These are phyloP conservation scores for Adelosebastes latens DNA, from an alignment of 2,797 vertebrate species.

Conservation along the genomic window DNA sequence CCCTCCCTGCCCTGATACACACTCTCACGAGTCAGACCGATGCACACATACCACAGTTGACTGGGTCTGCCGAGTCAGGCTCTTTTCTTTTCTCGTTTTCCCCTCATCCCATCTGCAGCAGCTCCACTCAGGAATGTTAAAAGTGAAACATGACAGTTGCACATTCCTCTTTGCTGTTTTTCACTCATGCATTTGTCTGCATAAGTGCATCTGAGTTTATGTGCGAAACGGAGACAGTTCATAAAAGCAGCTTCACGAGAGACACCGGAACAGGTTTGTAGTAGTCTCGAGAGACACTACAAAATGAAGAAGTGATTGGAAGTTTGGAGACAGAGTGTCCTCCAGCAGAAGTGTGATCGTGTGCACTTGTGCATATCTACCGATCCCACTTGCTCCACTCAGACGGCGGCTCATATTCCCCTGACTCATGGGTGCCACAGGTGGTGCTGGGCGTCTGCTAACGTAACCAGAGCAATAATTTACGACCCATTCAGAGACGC, in stretches of 20 bases:
- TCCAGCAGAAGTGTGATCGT: background rate
- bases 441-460: slow-evolving; percentile 21
- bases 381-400: background rate
- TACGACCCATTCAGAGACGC: background rate
- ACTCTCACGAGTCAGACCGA: slow-evolving; percentile 4
- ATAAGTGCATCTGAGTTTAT: background rate
- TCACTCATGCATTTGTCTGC: slow-evolving; percentile 20
- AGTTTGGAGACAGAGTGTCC: background rate
- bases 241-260: background rate
- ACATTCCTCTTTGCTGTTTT: slow-evolving; percentile 44
- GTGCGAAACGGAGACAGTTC: background rate
- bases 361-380: slow-evolving; percentile 4
- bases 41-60: slow-evolving; percentile 33
- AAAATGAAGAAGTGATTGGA: slow-evolving; percentile 1
- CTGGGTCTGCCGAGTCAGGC: slow-evolving; percentile 37
- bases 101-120: slow-evolving; percentile 29
- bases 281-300: slow-evolving; percentile 2
- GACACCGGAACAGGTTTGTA: slow-evolving; percentile 6
- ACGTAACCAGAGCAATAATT: slow-evolving; percentile 10
- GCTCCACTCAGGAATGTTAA: slow-evolving; percentile 38
- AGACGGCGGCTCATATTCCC: slow-evolving; percentile 34
- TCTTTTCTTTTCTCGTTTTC: slow-evolving; percentile 6
- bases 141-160: slow-evolving; percentile 60
- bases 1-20: background rate
- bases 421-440: slow-evolving; percentile 47